Percentiles rank a stretch among this genome's conserved stretches.
Evolutionary conservation across 2,113 vertebrate genomes (phyloP).

Genomic region (Zapus hudsonius): DNA sequence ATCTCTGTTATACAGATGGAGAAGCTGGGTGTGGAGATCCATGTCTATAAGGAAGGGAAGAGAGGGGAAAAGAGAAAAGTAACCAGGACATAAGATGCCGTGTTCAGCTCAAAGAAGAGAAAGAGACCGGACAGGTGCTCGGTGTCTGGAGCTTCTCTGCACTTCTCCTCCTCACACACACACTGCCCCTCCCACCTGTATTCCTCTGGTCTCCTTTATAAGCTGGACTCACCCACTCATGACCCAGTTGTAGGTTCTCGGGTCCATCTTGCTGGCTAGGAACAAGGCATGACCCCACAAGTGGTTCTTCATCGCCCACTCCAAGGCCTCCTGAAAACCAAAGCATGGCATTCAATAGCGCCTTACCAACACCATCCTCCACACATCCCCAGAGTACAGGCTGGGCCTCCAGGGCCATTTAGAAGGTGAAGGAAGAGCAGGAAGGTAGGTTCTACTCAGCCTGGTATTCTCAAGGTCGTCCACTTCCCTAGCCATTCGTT

Average conservation of each 20-base stretch:
- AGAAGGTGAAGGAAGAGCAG: fast-evolving
- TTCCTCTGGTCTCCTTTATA: not conserved
- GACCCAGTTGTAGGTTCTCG: constrained; percentile 92
- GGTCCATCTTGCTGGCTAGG: constrained; percentile 96
- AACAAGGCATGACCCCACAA: constrained; percentile 96
- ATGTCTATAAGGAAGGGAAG: not conserved
- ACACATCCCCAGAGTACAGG: fast-evolving
- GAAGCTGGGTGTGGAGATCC: not conserved
- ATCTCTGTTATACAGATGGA: not conserved
- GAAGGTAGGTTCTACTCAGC: not conserved
- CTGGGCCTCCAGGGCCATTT: not conserved
- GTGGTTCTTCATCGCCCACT: constrained; percentile 92
- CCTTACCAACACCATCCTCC: not conserved
- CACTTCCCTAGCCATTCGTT: not conserved
- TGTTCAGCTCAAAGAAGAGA: not conserved
- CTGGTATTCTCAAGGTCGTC: fast-evolving
- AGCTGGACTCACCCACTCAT: constrained; percentile 88
- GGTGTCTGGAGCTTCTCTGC: not conserved
- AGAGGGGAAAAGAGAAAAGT: no score
- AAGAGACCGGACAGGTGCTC: not conserved
- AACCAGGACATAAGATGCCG: not conserved
- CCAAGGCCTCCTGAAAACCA: constrained; percentile 91
- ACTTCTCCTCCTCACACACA: not conserved
- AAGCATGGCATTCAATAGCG: not conserved
- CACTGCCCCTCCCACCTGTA: not conserved